Conservation (phyloP, 1,140 invertebrate species). For the Aricia agestis region DNA sequence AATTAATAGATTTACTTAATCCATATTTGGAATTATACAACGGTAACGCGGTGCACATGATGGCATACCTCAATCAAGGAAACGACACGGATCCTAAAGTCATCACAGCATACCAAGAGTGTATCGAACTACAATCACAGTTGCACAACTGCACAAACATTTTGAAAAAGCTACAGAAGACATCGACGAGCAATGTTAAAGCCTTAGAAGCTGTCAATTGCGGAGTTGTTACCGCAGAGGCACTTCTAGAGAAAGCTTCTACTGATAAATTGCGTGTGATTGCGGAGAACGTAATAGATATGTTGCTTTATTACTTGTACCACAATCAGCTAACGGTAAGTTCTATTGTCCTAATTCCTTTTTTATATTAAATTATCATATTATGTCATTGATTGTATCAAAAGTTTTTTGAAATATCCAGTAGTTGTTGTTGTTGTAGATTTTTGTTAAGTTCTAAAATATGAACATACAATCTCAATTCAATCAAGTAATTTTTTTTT, state of each 20-base stretch:
- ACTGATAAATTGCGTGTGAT: slow-evolving; percentile 88
- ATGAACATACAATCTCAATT: too few relatives aligned
- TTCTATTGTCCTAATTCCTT: too few relatives aligned
- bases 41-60: slow-evolving; percentile 87
- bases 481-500: too few relatives aligned
- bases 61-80: slow-evolving; percentile 84
- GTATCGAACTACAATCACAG: slow-evolving; percentile 70
- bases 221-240: slow-evolving; percentile 55
- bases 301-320: slow-evolving; percentile 83
- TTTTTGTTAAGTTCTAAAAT: too few relatives aligned
- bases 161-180: slow-evolving; percentile 53
- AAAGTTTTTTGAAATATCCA: too few relatives aligned
- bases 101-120: slow-evolving; percentile 86
- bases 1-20: slow-evolving; percentile 84
- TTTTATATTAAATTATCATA: too few relatives aligned
- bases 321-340: slow-evolving; percentile 75
- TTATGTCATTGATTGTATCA: too few relatives aligned
- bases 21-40: slow-evolving; percentile 85
- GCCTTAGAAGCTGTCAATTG: slow-evolving; percentile 47
- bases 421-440: too few relatives aligned
- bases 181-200: slow-evolving; percentile 40
- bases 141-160: slow-evolving; percentile 67
- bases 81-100: slow-evolving; percentile 83
- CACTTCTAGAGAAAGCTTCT: slow-evolving; percentile 78
- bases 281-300: slow-evolving; percentile 87